Percentiles rank a stretch among this genome's conserved stretches.
phyloP scores from a whole-genome alignment of 1,140 invertebrate genomes.

The Drosophila kurseongensis region DNA sequence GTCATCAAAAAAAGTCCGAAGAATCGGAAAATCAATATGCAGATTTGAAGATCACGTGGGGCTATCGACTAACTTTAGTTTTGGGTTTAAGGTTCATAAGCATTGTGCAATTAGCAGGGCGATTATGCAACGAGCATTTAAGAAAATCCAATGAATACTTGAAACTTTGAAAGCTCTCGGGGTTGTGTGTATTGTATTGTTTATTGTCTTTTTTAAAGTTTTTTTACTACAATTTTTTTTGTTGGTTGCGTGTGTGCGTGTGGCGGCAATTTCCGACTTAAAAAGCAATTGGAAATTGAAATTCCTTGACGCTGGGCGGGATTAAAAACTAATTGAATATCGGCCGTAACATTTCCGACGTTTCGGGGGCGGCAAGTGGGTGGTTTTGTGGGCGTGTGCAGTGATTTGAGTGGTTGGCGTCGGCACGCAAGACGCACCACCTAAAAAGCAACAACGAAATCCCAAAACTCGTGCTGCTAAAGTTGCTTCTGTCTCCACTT shows the following conservation, averaged over 20 bases:
- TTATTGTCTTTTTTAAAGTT: slow-evolving; percentile 23
- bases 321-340: slow-evolving; percentile 73
- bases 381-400: slow-evolving; percentile 1
- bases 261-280: slow-evolving; percentile 64
- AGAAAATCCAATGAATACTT: slow-evolving; percentile 27
- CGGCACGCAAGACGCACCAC: slow-evolving; percentile 27
- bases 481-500: slow-evolving; percentile 7
- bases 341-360: slow-evolving; percentile 48
- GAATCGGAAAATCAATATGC: not conserved
- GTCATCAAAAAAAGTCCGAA: not conserved
- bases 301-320: slow-evolving; percentile 54
- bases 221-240: slow-evolving; percentile 20
- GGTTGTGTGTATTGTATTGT: slow-evolving; percentile 16
- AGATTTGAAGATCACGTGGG: slow-evolving; percentile 9
- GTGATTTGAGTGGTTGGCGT: slow-evolving; percentile 4
- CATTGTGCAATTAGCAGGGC: slow-evolving; percentile 32
- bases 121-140: slow-evolving; percentile 44
- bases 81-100: not conserved
- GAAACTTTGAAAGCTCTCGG: slow-evolving; percentile 38
- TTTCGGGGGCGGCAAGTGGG: slow-evolving; percentile 16
- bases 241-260: slow-evolving; percentile 41
- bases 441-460: slow-evolving; percentile 17
- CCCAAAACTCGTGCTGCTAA: slow-evolving; percentile 22
- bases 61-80: not conserved
- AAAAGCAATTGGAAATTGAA: slow-evolving; percentile 73